Evolutionary conservation across 1,140 invertebrate species (phyloP), one percentile per base, ranked within the genome.

Genomic region (Kradibia gibbosae): DNA sequence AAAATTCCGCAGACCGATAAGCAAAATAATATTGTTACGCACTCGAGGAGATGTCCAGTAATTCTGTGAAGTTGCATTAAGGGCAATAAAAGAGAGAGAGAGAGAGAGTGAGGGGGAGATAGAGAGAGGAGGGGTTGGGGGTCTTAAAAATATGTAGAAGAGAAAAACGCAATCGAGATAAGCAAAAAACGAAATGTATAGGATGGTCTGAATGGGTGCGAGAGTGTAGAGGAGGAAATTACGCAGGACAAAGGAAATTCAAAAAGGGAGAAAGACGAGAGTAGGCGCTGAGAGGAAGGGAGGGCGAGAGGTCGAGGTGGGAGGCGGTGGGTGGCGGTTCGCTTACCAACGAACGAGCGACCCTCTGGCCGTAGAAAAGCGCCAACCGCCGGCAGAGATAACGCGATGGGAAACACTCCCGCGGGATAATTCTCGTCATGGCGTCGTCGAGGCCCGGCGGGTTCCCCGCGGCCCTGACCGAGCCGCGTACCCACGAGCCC

Each of bases 381-480:
- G 78, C 50, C 65, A 80, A 80, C 71, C 78, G 17, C 78, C 31
- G 71, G 39, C 17, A 57, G 50, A 65, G 71, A 80, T 80, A 80
- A 74, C 71, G 78, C 78, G 67, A 80, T 80, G 78, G 78, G 65
- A 80, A 80, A 80, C 42, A 39, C 57, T 80, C 78, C 78, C 78
- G 55, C 45, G 71, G 78, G 78, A 74, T 62, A 71, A 80, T 65
- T 65, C 78, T 65, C 78, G 78, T 74, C 78, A 60, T 53, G 65
- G 77, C 42, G 15, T 36, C 55, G 22, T 34, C 36, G 55, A 39
- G 36, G 36, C n/a, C 22, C 67, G 60, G 15, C 55, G n/a, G n/a
- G 10, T 25, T 28, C 15, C 39, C 39, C 7, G 2, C 11, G 2
- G 20, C n/a, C 25, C 17, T 13, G 28, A 7, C 71, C 42, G 15